Evolutionary conservation across 2,888 invertebrate species (phyloP).

Genomic region (Heteropelma amictum): DNA sequence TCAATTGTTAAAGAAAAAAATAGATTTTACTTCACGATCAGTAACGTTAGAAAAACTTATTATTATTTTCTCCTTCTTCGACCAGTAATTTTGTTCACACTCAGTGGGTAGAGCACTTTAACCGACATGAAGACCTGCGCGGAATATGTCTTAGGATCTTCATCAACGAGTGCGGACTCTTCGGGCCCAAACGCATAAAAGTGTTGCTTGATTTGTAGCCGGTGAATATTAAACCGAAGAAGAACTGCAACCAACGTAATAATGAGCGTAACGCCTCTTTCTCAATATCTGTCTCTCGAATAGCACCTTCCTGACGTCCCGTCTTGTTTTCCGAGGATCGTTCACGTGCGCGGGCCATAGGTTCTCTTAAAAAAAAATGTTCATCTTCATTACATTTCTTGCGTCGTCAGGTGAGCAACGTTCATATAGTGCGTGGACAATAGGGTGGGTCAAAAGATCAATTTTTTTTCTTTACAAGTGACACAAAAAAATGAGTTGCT

Average conservation of each 20-base stretch:
- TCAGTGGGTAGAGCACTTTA: too few species aligned
- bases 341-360: conserved; percentile 19
- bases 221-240: conserved; percentile 55
- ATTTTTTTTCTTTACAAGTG: neutral
- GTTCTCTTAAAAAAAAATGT: conserved; percentile 14
- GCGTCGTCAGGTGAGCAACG: conserved; percentile 22
- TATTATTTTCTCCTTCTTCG: too few species aligned
- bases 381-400: conserved; percentile 13
- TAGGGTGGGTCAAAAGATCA: neutral
- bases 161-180: conserved; percentile 33
- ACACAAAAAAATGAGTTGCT: neutral
- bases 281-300: conserved; percentile 71
- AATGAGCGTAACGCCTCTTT: conserved; percentile 73
- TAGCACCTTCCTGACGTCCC: conserved; percentile 50
- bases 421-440: neutral
- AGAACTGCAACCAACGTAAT: conserved; percentile 66
- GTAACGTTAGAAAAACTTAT: too few species aligned
- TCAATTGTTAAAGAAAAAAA: too few species aligned
- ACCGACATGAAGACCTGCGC: too few species aligned
- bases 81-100: too few species aligned
- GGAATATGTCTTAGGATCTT: too few species aligned
- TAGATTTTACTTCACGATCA: too few species aligned
- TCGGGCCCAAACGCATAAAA: conserved; percentile 58
- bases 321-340: conserved; percentile 25
- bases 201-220: conserved; percentile 73